Evolutionary conservation across 2,113 vertebrate species (phyloP).

Genomic region (Anhinga rufa): DNA sequence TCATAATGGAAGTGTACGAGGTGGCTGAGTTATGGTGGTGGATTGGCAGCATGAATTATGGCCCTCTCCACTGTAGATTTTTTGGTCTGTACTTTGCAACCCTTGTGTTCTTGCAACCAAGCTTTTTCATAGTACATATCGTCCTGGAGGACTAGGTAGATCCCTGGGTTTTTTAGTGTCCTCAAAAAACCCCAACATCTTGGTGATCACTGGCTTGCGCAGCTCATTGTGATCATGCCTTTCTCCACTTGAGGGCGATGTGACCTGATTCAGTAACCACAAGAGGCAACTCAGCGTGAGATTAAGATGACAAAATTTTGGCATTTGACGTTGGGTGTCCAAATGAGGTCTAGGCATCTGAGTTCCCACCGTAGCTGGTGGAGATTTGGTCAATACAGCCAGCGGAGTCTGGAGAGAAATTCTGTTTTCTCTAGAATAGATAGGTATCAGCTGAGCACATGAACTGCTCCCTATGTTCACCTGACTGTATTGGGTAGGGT

Average conservation of each 20-base stretch:
- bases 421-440: background rate
- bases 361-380: background rate
- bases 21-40: constrained; percentile 5
- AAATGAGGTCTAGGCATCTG: background rate
- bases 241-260: constrained; percentile 49
- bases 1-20: background rate
- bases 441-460: background rate
- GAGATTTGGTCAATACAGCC: background rate
- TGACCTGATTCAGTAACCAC: background rate
- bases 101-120: background rate
- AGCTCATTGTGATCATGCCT: background rate
- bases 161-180: background rate
- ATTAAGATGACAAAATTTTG: background rate
- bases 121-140: background rate
- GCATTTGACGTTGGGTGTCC: background rate
- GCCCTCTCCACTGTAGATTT: background rate
- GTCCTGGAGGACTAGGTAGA: background rate
- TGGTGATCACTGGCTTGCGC: fast-evolving
- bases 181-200: background rate
- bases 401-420: background rate
- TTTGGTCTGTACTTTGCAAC: background rate
- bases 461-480: background rate
- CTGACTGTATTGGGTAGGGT: background rate
- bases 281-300: background rate
- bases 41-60: background rate